Conservation (phyloP, 2,888 invertebrate genomes). For the Hydrotaea diabolus region DNA sequence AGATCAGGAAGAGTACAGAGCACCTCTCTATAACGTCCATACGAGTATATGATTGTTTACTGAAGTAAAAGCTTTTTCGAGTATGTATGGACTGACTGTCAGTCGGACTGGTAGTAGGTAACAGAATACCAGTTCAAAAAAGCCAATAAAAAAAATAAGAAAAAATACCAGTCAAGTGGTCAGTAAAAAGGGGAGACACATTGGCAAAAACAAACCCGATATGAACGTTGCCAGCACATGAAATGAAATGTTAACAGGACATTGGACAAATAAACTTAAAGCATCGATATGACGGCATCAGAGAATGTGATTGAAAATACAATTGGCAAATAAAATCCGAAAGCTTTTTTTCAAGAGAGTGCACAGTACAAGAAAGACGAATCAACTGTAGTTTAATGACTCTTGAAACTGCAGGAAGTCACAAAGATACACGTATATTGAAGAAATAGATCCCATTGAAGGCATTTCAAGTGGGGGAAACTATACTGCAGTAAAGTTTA, state of each 20-base stretch:
- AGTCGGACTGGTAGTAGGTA: not conserved
- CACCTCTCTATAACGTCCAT: not conserved
- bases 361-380: not conserved
- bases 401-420: slow-evolving; percentile 23
- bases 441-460: not conserved
- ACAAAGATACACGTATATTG: not conserved
- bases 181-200: not conserved
- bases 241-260: slow-evolving; percentile 35
- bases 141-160: slow-evolving; percentile 1
- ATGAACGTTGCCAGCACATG: not conserved
- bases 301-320: slow-evolving; percentile 34
- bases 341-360: not conserved
- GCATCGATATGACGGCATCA: slow-evolving; percentile 26
- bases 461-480: not conserved
- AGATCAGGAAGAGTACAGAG: no score
- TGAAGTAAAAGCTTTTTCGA: slow-evolving; percentile 30
- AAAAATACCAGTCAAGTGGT: slow-evolving; percentile 24
- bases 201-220: not conserved
- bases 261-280: slow-evolving; percentile 36
- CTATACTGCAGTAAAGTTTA: not conserved
- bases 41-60: slow-evolving; percentile 19
- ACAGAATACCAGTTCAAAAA: slow-evolving; percentile 1
- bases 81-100: not conserved
- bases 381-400: not conserved
- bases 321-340: slow-evolving; percentile 26